These are phyloP conservation scores for Falco punctatus DNA, from an alignment of 2,113 vertebrate genomes.

Conservation along the genomic window DNA sequence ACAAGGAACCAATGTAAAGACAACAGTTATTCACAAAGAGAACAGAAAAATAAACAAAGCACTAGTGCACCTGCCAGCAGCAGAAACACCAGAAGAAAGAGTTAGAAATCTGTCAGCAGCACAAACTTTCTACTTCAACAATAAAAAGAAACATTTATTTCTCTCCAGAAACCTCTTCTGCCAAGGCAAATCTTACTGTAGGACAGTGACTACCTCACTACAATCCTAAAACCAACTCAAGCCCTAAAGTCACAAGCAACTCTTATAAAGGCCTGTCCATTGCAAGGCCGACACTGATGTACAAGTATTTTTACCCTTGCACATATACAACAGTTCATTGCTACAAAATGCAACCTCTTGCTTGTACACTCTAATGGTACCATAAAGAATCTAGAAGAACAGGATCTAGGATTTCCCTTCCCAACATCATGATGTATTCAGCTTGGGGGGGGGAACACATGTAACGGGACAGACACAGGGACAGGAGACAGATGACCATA, in stretches of 20 bases:
- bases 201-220: not conserved
- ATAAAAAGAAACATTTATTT: not conserved
- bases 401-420: not conserved
- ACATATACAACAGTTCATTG: not conserved
- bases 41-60: not conserved
- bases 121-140: not conserved
- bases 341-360: not conserved
- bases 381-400: not conserved
- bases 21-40: not conserved
- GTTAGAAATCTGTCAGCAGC: not conserved
- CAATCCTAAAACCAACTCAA: not conserved
- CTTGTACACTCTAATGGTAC: not conserved
- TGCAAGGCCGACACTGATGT: not conserved
- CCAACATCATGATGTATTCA: not conserved
- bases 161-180: not conserved
- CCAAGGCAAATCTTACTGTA: not conserved
- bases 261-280: not conserved
- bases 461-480: not conserved
- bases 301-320: not conserved
- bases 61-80: not conserved
- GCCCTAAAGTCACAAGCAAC: not conserved
- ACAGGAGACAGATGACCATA: rapidly evolving
- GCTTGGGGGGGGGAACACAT: rapidly evolving
- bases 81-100: not conserved
- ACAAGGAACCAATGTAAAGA: not conserved